Conservation (phyloP, 2,113 vertebrate species). For the Propithecus coquereli region DNA sequence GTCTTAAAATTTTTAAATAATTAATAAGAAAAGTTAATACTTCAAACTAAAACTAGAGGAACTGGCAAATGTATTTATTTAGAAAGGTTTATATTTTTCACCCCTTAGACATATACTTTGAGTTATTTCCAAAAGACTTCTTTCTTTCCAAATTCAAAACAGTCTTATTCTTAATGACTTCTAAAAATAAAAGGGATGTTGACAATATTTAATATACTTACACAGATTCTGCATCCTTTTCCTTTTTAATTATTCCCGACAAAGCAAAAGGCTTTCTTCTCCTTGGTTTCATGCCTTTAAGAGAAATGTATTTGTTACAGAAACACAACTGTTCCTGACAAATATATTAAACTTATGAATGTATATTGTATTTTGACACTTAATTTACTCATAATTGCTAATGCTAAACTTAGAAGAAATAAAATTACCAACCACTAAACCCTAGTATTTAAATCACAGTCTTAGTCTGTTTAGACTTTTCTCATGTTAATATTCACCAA, state of each 20-base stretch:
- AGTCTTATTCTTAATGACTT: constrained; percentile 10
- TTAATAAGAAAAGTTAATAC: constrained; percentile 17
- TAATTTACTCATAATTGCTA: neutral
- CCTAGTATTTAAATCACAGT: neutral
- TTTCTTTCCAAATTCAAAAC: constrained; percentile 43
- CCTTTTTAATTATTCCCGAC: constrained; percentile 93
- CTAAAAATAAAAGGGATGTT: neutral
- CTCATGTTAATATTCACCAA: constrained; percentile 26
- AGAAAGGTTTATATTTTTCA: constrained; percentile 16
- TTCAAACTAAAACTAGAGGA: constrained; percentile 27
- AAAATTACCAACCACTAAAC: neutral
- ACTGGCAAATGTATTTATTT: neutral
- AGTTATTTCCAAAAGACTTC: constrained; percentile 18
- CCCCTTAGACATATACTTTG: neutral
- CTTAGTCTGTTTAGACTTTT: neutral
- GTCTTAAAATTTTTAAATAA: constrained; percentile 4
- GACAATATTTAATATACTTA: constrained; percentile 82
- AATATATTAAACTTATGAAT: constrained; percentile 14
- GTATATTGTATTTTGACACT: neutral
- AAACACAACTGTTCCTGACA: constrained; percentile 8
- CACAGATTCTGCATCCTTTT: constrained; percentile 96
- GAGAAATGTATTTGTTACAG: constrained; percentile 60
- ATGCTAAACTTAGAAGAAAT: constrained; percentile 14
- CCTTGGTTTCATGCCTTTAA: constrained; percentile 91
- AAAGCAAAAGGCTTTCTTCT: constrained; percentile 95